A percentile compares a stretch with the other conserved stretches of the same genome.
Evolutionary conservation across 2,113 vertebrate genomes (phyloP).

Genomic region (Mus musculus): DNA sequence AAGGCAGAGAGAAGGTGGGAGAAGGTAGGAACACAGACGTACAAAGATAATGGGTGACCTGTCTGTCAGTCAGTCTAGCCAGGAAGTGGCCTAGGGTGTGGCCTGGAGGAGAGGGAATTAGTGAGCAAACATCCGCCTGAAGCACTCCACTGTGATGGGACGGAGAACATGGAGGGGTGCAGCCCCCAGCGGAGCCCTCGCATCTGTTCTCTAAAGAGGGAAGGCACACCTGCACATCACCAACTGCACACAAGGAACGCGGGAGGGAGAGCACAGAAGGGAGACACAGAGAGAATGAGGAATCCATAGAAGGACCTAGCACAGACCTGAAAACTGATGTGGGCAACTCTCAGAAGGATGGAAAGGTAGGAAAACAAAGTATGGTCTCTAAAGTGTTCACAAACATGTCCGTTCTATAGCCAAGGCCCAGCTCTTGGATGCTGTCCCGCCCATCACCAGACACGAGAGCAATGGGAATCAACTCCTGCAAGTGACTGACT

Average conservation of each 20-base stretch:
- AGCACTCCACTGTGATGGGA: neutral
- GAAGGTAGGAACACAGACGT: neutral
- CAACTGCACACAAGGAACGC: neutral
- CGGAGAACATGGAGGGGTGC: neutral
- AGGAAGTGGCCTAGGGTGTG: accelerated
- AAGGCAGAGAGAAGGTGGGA: neutral
- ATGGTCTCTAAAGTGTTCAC: neutral
- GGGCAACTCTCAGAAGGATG: neutral
- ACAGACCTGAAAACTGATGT: neutral
- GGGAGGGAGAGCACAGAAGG: neutral
- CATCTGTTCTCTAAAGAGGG: neutral
- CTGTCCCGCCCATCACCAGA: neutral
- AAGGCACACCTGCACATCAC: neutral
- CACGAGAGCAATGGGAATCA: neutral
- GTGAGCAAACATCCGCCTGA: neutral
- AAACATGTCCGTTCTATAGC: neutral
- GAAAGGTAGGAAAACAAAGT: neutral
- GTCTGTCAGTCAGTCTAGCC: neutral
- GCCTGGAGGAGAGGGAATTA: neutral
- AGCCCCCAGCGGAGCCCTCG: neutral
- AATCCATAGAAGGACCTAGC: neutral
- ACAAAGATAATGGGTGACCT: neutral
- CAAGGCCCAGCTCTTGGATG: neutral
- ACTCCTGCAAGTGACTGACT: accelerated
- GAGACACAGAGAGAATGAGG: neutral